Percentiles rank a stretch among this genome's conserved stretches.
These are phyloP conservation scores for Willowsia nigromaculata DNA, from an alignment of 2,888 invertebrate species.

Conservation along the genomic window DNA sequence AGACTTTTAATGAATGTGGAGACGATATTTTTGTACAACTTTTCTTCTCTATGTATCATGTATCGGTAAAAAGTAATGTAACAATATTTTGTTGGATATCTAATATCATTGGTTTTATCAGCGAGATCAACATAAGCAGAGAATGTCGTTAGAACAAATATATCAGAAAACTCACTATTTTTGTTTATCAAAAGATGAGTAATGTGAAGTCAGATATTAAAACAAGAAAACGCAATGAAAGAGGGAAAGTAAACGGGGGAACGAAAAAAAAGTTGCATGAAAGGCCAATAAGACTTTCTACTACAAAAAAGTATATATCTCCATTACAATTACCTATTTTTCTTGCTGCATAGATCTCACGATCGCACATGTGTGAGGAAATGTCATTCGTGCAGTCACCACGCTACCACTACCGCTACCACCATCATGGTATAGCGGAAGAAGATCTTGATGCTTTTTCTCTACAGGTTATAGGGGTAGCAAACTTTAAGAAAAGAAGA, in stretches of 20 bases:
- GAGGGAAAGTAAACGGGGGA: conserved; percentile 4
- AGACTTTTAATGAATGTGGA: conserved; percentile 6
- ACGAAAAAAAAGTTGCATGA: conserved; percentile 35
- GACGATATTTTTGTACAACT: neutral
- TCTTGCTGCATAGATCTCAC: neutral
- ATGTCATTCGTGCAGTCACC: conserved; percentile 44
- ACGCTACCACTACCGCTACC: neutral
- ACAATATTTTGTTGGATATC: neutral
- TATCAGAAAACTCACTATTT: conserved; percentile 28
- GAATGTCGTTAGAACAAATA: no score
- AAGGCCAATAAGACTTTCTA: conserved; percentile 45
- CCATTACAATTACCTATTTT: conserved; percentile 57
- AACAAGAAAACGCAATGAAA: neutral
- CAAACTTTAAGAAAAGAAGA: neutral
- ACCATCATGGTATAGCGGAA: no score
- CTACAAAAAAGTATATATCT: conserved; percentile 30
- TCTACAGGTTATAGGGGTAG: neutral
- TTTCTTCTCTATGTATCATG: neutral
- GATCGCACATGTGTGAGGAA: conserved; percentile 55
- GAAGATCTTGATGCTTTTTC: neutral
- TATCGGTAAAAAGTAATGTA: neutral
- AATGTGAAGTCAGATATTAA: conserved; percentile 58
- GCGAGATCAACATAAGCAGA: neutral
- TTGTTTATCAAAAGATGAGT: conserved; percentile 60
- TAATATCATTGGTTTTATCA: neutral